A percentile compares a stretch with the other conserved stretches of the same genome.
Evolutionary conservation across 2,797 vertebrate species (phyloP).

Genomic region (Streptopelia turtur): DNA sequence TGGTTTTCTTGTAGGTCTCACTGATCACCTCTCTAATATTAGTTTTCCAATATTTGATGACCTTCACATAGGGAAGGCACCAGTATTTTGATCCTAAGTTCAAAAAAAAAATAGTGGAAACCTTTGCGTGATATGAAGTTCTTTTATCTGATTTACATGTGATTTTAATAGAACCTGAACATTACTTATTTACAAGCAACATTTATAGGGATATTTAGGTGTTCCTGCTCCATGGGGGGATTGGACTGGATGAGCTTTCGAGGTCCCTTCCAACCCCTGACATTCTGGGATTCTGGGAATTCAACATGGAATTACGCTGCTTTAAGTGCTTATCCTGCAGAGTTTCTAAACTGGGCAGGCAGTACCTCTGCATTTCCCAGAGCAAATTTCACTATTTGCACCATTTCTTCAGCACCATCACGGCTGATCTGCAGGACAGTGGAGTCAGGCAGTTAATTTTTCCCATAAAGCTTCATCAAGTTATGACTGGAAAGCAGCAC

Average conservation of each 20-base stretch:
- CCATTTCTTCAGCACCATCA: background rate
- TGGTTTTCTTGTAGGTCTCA: background rate
- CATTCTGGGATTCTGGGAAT: too few species aligned
- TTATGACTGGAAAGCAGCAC: background rate
- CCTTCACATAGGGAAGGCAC: background rate
- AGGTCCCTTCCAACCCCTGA: too few species aligned
- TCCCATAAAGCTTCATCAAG: background rate
- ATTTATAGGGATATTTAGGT: too few species aligned
- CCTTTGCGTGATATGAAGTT: rapidly evolving
- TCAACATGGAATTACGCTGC: background rate
- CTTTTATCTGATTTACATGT: rapidly evolving
- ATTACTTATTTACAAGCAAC: background rate
- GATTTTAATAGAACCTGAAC: background rate
- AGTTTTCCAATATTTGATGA: background rate
- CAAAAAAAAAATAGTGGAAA: background rate
- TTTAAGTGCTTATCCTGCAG: background rate
- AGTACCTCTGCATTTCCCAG: background rate
- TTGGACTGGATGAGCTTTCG: too few species aligned
- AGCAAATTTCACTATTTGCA: background rate
- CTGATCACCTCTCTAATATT: background rate
- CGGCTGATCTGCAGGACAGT: background rate
- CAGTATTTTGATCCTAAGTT: background rate
- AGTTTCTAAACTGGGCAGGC: background rate
- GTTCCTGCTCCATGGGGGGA: too few species aligned
- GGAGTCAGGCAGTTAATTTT: background rate